Evolutionary conservation across 2,888 invertebrate species (phyloP), one percentile per base, ranked within the genome.

Genomic region (Conomelus anceps): DNA sequence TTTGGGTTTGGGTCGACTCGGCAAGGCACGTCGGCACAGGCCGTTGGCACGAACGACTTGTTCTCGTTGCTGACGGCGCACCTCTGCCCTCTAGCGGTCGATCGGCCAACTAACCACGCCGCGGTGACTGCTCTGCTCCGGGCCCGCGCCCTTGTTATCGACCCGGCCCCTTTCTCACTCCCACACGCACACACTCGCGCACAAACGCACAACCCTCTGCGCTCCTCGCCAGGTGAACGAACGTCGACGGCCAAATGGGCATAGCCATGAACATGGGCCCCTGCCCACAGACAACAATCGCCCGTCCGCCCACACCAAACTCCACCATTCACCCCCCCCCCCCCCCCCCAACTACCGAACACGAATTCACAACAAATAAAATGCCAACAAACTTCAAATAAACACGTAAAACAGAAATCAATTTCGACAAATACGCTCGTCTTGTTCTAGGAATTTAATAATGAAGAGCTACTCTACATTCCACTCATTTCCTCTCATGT

Each of bases 221-320:
- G 17, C 34, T 34, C 11, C 63, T n/a, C n/a, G 26, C 86, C 86
- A 86, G 86, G 86, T 86, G 86, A 86, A 86, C 86, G 86, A 86
- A 85, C 41, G 41, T 17, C 41, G n/a, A n/a, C n/a, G n/a, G n/a
- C 63, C 63, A 63, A 63, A 63, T 63, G 63, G 63, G 63, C 34
- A 34, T 17, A 3, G 11, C 13, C 63, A 20, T n/a, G n/a, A n/a
- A n/a, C 63, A 63, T 63, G 4, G 13, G 17, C n/a, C n/a, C 20
- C 63, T 63, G 63, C 63, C 63, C 63, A 63, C 63, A 63, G 63
- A 63, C 63, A 63, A 63, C 63, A 63, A 63, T 63, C n/a, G 34
- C 34, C 11, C n/a, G n/a, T n/a, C 34, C 63, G 4, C 63, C 41
- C 63, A 63, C 63, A n/a, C n/a, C n/a, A n/a, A n/a, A n/a, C n/a